Evolutionary conservation across 2,797 vertebrate genomes (phyloP).

Genomic region (Menidia menidia): DNA sequence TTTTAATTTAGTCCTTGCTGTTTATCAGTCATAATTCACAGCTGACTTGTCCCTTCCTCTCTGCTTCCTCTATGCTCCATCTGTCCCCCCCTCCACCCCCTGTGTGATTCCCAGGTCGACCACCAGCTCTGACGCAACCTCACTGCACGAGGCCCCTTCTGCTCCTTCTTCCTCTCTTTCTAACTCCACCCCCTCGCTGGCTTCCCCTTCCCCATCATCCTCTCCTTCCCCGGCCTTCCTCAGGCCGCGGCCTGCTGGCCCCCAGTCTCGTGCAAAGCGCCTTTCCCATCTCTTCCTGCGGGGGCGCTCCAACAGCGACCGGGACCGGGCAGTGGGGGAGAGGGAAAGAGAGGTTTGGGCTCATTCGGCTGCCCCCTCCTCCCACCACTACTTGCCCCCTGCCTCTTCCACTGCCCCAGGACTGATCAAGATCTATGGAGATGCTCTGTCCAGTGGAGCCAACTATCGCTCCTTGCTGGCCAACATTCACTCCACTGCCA

Average conservation of each 20-base stretch:
- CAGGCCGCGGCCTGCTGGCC: constrained; percentile 79
- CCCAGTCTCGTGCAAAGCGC: constrained; percentile 89
- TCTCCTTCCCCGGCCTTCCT: constrained; percentile 84
- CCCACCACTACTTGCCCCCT: constrained; percentile 85
- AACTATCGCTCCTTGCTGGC: constrained; percentile 88
- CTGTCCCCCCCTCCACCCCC: constrained; percentile 47
- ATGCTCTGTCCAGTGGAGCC: constrained; percentile 85
- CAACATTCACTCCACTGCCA: constrained; percentile 82
- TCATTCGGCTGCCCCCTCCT: constrained; percentile 79
- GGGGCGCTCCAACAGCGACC: constrained; percentile 86
- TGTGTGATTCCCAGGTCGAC: constrained; percentile 79
- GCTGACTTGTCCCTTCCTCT: constrained; percentile 74
- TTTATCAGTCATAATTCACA: constrained; percentile 77
- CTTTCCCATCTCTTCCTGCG: constrained; percentile 90
- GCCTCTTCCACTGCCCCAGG: constrained; percentile 84
- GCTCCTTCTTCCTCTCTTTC: constrained; percentile 85
- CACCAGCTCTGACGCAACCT: constrained; percentile 87
- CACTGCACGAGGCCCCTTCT: constrained; percentile 82
- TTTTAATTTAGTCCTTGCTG: constrained; percentile 72
- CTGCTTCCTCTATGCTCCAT: constrained; percentile 67
- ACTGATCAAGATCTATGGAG: constrained; percentile 87
- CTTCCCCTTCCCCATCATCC: constrained; percentile 79
- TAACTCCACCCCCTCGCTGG: constrained; percentile 85
- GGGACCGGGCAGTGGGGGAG: constrained; percentile 81
- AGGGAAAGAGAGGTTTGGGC: constrained; percentile 80